A percentile compares a stretch with the other conserved stretches of the same genome.
Conservation (phyloP, 2,888 invertebrate species). For the Exocentrus adspersus region DNA sequence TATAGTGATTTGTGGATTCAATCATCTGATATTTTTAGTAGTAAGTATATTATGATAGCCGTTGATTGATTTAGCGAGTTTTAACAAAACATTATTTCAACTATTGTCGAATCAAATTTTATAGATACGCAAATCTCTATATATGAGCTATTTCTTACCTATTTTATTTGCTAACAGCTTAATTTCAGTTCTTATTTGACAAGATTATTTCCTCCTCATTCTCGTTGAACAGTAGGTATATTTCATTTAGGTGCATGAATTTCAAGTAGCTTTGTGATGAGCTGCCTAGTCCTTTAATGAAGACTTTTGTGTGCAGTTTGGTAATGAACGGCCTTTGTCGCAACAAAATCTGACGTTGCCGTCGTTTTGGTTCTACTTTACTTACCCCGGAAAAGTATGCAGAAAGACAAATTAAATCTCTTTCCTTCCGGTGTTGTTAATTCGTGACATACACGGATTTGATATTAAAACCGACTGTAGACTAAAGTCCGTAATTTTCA, state of each 20-base stretch:
- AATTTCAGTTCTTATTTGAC: no score
- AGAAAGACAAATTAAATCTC: constrained; percentile 28
- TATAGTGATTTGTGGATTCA: no score
- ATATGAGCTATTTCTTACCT: no score
- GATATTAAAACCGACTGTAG: constrained; percentile 15
- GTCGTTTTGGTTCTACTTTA: constrained; percentile 7
- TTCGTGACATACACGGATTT: constrained; percentile 20
- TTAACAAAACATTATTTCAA: no score
- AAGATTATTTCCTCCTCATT: no score
- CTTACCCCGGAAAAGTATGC: constrained; percentile 13
- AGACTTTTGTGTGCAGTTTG: neutral
- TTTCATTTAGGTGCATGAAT: neutral
- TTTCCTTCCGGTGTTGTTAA: constrained; percentile 26
- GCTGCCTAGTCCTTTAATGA: neutral
- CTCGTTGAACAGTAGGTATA: neutral
- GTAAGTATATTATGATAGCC: no score
- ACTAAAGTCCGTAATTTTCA: constrained; percentile 1
- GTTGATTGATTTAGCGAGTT: no score
- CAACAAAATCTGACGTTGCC: constrained; percentile 1
- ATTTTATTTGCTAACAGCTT: no score
- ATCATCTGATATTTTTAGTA: no score
- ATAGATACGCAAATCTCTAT: no score
- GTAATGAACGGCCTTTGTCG: neutral
- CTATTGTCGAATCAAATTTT: no score
- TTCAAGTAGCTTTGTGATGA: neutral